Base-by-base conservation (phyloP, 2,888 invertebrate genomes). In the Lepeophtheirus nordmannii region DNA sequence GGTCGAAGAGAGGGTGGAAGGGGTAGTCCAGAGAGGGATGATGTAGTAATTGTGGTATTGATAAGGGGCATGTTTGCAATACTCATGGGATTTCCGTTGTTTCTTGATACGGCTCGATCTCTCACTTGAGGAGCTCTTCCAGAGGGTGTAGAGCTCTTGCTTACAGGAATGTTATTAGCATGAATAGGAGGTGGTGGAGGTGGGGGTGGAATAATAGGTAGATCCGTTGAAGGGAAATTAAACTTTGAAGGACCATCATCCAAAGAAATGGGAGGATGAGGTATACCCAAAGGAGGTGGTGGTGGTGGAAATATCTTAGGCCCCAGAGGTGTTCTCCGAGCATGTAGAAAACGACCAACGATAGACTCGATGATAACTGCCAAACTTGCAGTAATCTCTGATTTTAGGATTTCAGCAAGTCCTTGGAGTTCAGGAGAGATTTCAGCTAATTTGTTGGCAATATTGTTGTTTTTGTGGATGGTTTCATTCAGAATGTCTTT, bases 331-430 rank as follows among this genome's bases (percentile, higher is more conserved):
- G 53, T 40, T 41, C 86, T 81, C 69, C 86, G 82, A 75, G 89
- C 88, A 71, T 89, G 87, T 68, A 87, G 83, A 73, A 87, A 71
- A 71, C 66, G 72, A 69, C 67, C 73, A 12, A 93, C 83, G 68
- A 92, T 87, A 22, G 87, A 87, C 76, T 94, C 93, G 71, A 94
- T 87, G 58, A 91, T 80, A 70, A 84, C 86, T 20, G 86, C 84
- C 58, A 94, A 77, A 1, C 88, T 88, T 46, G 87, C 82, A 30
- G 87, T 85, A 70, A 94, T 86, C 79, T 94, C 93, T 64, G 83
- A 84, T 78, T 94, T 94, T 8, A 96, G 80, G 67, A 87, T 84
- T 73, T 91, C 89, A n/a, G 91, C 89, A 63, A 96, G 80, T 65
- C 87, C 86, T 74, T 91, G 89, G 10, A 92, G 79, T 39, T 66